Evolutionary conservation across 2,113 vertebrate species (phyloP).

Genomic region (Labeo catla): DNA sequence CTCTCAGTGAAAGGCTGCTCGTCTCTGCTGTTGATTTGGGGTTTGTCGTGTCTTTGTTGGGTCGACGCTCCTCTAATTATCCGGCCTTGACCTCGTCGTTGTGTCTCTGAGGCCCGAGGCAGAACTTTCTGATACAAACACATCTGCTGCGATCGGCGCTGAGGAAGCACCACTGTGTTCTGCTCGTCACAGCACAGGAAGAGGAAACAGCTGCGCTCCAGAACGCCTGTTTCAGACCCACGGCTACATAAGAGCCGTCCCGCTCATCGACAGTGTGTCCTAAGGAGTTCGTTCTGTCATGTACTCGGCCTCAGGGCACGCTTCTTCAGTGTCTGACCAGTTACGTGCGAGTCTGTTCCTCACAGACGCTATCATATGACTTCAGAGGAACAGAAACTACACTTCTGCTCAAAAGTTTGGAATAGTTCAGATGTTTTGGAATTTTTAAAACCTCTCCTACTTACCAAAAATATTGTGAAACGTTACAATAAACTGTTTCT

Average conservation of each 20-base stretch:
- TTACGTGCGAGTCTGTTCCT: neutral
- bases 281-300: neutral
- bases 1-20: neutral
- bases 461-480: too few species aligned
- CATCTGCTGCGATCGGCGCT: neutral
- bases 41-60: neutral
- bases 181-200: neutral
- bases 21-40: neutral
- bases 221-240: neutral
- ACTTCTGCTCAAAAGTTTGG: neutral
- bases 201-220: slow-evolving; percentile 17
- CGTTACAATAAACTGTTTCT: too few species aligned
- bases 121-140: neutral
- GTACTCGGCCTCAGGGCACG: too few species aligned
- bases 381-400: neutral
- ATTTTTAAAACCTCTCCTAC: too few species aligned
- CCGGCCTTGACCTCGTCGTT: neutral
- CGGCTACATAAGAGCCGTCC: neutral
- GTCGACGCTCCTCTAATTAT: neutral
- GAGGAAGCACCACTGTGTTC: neutral
- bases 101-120: neutral
- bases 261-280: neutral
- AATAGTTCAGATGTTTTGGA: neutral
- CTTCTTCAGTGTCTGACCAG: too few species aligned
- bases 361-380: neutral